Base-by-base conservation (phyloP, 1,140 invertebrate genomes). In the Cherax quadricarinatus region DNA sequence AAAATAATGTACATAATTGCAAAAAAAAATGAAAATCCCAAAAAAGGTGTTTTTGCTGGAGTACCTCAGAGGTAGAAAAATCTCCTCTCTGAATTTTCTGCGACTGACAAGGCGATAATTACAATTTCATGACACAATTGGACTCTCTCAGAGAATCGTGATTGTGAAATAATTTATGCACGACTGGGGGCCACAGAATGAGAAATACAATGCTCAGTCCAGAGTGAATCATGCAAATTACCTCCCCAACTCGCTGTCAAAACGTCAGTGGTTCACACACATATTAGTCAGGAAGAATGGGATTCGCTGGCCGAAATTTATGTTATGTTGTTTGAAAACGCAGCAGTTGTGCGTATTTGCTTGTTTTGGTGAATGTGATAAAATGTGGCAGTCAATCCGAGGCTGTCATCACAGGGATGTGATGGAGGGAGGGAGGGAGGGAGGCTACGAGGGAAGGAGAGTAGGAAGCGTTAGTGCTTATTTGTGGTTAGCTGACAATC, bases 171-270 rank as follows among this genome's bases (percentile, higher is more conserved):
- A 75, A 75, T 75, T 75, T 30, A 75, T 30, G 70, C 70, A 7
- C 70, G n/a, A 30, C 9, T 10, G 24, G n/a, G 21, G 70, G 6
- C 70, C n/a, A 75, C n/a, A 70, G 66, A 70, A 70, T 21, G 66
- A 30, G 70, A 75, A 75, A 75, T 30, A 30, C 70, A 75, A 21
- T 30, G n/a, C 21, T 24, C 70, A 24, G 70, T 75, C 24, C n/a
- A 75, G 16, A 30, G 70, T 30, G n/a, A 75, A 75, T 30, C 16
- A 75, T 75, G 70, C 70, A 75, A 75, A 75, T 75, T 75, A 75
- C 70, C 70, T 75, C 70, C 70, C n/a, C 70, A 75, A 75, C 70
- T 30, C 70, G 70, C 70, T 75, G 70, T 75, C 70, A 75, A 75
- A 75, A 24, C 24, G 70, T 75, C 70, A 75, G 7, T 30, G 21